Evolutionary conservation across 2,888 invertebrate genomes (phyloP).

Genomic region (Xestia xanthographa): DNA sequence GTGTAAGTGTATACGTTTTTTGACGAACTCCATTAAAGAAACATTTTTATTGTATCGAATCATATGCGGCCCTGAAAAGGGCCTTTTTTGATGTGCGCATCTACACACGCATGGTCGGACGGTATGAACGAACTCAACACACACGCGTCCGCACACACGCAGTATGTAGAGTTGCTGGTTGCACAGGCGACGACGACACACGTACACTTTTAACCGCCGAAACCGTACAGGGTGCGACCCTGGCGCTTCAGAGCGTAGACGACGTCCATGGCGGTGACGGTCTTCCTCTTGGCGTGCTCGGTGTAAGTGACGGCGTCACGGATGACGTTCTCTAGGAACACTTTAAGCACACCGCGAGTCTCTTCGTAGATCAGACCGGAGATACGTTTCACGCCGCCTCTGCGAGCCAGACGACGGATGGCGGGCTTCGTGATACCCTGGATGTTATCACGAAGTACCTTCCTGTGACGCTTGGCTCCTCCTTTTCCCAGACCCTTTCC

Average conservation of each 20-base stretch:
- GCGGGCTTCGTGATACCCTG: slow-evolving; percentile 94
- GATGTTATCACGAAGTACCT: slow-evolving; percentile 74
- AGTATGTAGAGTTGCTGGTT: slow-evolving; percentile 7
- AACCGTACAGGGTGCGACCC: slow-evolving; percentile 76
- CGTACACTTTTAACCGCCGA: slow-evolving; percentile 14
- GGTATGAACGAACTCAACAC: slow-evolving; percentile 83
- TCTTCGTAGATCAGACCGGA: slow-evolving; percentile 94
- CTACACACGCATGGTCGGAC: background rate
- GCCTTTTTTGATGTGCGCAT: slow-evolving; percentile 40
- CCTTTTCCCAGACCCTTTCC: slow-evolving; percentile 93
- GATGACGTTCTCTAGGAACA: slow-evolving; percentile 89
- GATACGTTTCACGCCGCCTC: slow-evolving; percentile 91
- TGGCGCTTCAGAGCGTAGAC: slow-evolving; percentile 94
- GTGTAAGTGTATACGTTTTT: background rate
- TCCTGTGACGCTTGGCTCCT: slow-evolving; percentile 94
- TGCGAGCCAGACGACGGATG: slow-evolving; percentile 88
- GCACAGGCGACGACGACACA: background rate
- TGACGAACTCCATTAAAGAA: slow-evolving; percentile 7
- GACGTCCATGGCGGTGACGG: slow-evolving; percentile 95
- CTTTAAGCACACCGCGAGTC: slow-evolving; percentile 92
- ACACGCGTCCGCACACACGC: slow-evolving; percentile 6
- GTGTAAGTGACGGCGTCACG: slow-evolving; percentile 77
- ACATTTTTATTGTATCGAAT: slow-evolving; percentile 15
- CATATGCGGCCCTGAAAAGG: slow-evolving; percentile 58
- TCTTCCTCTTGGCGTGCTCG: slow-evolving; percentile 94